phyloP scores from a whole-genome alignment of 2,797 vertebrate genomes.

The Eidolon dupreanum region DNA sequence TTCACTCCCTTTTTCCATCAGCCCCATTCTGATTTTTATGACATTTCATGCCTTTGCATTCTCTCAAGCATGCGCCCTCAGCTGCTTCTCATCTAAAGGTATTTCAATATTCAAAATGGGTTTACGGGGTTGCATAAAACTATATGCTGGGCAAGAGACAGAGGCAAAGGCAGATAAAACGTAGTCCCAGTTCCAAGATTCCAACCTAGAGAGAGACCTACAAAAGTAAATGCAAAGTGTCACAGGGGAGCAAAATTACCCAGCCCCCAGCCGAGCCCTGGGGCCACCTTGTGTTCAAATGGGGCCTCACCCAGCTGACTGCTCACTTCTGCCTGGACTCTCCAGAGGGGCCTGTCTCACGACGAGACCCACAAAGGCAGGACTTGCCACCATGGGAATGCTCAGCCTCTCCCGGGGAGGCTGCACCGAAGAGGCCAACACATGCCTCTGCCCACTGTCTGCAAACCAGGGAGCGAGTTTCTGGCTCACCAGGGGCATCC shows the following conservation, averaged over 20 bases:
- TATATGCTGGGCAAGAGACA: not conserved
- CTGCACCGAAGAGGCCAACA: not conserved
- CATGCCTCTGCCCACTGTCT: not conserved
- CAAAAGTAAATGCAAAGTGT: not conserved
- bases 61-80: not conserved
- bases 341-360: not conserved
- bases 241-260: not conserved
- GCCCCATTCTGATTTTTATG: not conserved
- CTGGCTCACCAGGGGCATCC: not conserved
- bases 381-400: not conserved
- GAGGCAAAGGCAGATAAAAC: not conserved
- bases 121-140: not conserved
- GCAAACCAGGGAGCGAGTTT: not conserved
- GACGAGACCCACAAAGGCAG: not conserved
- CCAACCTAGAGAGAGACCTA: not conserved
- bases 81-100: not conserved
- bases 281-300: not conserved
- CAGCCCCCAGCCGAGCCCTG: not conserved
- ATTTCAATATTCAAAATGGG: slow-evolving; percentile 21
- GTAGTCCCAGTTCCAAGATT: not conserved
- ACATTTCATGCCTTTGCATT: not conserved
- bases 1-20: not conserved
- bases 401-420: not conserved
- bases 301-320: not conserved
- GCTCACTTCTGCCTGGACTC: not conserved